phyloP scores from a whole-genome alignment of 2,888 invertebrate genomes.

The Atrina japonica region DNA sequence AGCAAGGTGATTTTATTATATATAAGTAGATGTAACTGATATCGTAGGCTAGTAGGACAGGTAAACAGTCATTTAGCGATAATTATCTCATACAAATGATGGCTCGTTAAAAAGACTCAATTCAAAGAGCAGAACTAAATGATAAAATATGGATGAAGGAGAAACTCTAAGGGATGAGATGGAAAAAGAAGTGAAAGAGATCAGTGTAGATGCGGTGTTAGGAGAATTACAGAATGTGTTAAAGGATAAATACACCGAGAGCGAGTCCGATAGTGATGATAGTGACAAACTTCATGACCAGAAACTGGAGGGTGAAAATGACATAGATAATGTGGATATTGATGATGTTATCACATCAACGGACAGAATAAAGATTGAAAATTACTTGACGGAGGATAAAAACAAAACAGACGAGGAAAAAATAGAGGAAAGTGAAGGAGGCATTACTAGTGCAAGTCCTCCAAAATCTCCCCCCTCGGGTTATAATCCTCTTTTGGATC shows the following conservation, averaged over 20 bases:
- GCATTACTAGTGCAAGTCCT: background rate
- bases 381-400: background rate
- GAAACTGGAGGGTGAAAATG: background rate
- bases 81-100: too few species aligned
- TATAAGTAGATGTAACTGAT: too few species aligned
- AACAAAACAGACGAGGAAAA: slow-evolving; percentile 28
- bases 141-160: too few species aligned
- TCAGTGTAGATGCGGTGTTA: slow-evolving; percentile 31
- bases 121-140: too few species aligned
- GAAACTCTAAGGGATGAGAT: background rate
- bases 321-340: slow-evolving; percentile 1
- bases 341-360: background rate
- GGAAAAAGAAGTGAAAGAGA: slow-evolving; percentile 24
- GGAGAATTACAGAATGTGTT: slow-evolving; percentile 32
- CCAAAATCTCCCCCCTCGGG: background rate
- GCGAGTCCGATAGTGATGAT: slow-evolving; percentile 14
- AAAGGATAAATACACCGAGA: slow-evolving; percentile 23
- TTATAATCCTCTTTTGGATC: slow-evolving; percentile 5
- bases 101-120: too few species aligned
- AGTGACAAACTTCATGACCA: background rate
- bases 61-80: too few species aligned
- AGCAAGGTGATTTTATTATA: too few species aligned
- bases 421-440: slow-evolving; percentile 6
- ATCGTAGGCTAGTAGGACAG: too few species aligned
- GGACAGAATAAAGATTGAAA: background rate